Evolutionary conservation across 2,888 invertebrate species (phyloP).

Genomic region (Ectemnius lituratus): DNA sequence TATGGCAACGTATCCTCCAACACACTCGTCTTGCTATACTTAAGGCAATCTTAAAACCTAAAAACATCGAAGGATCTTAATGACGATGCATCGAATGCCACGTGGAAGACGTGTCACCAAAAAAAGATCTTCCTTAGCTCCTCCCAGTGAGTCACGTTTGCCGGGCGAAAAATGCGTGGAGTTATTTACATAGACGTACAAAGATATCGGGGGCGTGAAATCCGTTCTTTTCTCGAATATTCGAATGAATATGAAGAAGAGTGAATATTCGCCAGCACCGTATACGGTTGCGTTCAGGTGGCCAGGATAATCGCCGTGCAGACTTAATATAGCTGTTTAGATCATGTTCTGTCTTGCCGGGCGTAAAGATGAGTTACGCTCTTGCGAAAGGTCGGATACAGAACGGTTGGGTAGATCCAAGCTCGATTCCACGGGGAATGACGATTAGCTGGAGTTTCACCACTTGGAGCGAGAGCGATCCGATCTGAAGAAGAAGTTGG

Average conservation of each 20-base stretch:
- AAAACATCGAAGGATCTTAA: neutral
- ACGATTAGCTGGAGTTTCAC: conserved; percentile 37
- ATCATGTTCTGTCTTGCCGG: conserved; percentile 39
- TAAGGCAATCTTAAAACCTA: conserved; percentile 4
- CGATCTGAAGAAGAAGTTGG: conserved; percentile 5
- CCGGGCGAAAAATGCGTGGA: neutral
- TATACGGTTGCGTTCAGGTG: neutral
- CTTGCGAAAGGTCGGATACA: conserved; percentile 54
- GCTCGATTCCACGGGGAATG: conserved; percentile 24
- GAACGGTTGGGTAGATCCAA: conserved; percentile 33
- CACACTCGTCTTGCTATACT: neutral
- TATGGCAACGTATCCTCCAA: conserved; percentile 11
- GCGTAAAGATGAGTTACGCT: conserved; percentile 39
- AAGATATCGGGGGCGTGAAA: neutral
- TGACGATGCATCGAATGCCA: neutral
- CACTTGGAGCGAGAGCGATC: conserved; percentile 16
- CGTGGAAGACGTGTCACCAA: neutral
- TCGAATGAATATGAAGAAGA: neutral
- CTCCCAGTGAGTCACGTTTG: conserved; percentile 1
- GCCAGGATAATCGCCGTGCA: conserved; percentile 6
- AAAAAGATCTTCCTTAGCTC: neutral
- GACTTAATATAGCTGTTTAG: conserved; percentile 13
- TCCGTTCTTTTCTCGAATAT: neutral
- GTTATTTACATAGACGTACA: conserved; percentile 1
- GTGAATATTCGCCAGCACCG: neutral